Conservation (phyloP, 2,113 vertebrate genomes). For the Limanda limanda region DNA sequence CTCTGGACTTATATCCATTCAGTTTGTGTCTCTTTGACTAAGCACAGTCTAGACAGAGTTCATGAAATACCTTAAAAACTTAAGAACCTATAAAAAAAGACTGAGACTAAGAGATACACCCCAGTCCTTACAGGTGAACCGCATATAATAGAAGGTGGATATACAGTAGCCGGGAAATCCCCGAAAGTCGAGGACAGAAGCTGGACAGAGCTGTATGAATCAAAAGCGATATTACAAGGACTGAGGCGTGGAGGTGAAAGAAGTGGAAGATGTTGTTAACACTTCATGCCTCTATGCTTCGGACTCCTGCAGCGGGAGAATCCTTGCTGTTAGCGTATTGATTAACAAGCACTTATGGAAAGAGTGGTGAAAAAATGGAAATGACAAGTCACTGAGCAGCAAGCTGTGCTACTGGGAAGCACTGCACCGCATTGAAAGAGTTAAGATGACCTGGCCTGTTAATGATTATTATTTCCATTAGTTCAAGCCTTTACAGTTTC, state of each 20-base stretch:
- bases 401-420: conserved; percentile 12
- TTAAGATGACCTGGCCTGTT: conserved; percentile 5
- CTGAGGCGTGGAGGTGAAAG: conserved; percentile 27
- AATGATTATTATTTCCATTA: conserved; percentile 22
- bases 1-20: conserved; percentile 14
- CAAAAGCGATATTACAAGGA: neutral
- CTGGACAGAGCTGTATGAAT: neutral
- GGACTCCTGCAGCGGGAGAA: conserved; percentile 34
- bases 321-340: conserved; percentile 61
- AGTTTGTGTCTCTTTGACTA: conserved; percentile 12
- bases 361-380: conserved; percentile 63
- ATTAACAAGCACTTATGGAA: conserved; percentile 63
- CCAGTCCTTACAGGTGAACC: neutral
- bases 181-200: neutral
- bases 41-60: conserved; percentile 1
- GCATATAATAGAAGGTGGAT: neutral
- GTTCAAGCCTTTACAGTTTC: neutral
- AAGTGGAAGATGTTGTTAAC: conserved; percentile 33
- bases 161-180: neutral
- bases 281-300: conserved; percentile 59
- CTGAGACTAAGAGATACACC: neutral
- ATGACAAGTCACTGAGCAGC: conserved; percentile 64
- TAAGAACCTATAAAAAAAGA: conserved; percentile 10
- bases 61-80: neutral
- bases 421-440: neutral